Conservation (phyloP, 2,888 invertebrate genomes). For the Opisthograptis luteolata region DNA sequence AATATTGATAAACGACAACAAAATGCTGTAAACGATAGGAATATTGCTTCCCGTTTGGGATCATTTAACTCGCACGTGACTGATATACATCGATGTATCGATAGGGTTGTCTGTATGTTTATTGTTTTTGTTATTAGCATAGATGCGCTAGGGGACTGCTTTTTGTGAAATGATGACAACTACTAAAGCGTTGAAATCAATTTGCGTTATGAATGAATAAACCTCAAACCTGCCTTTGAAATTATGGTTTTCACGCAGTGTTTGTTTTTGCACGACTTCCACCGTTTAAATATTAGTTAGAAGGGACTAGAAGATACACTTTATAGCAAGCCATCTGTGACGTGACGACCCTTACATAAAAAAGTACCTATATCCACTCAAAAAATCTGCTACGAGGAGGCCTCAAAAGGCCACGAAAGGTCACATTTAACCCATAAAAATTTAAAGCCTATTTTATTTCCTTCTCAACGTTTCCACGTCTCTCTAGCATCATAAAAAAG, state of each 20-base stretch:
- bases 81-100: constrained; percentile 36
- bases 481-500: background rate
- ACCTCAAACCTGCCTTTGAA: no score
- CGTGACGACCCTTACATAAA: no score
- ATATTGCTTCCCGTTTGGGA: constrained; percentile 77
- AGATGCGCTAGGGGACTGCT: constrained; percentile 5
- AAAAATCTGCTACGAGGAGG: no score
- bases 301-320: no score
- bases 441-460: background rate
- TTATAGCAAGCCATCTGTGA: no score
- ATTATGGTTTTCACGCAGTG: no score
- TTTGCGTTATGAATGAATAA: background rate
- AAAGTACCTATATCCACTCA: no score
- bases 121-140: constrained; percentile 47
- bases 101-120: constrained; percentile 70
- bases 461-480: background rate
- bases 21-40: constrained; percentile 73
- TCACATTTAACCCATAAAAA: no score
- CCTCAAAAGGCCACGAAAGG: no score
- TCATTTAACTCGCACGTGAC: constrained; percentile 79
- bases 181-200: background rate
- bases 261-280: no score
- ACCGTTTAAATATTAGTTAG: no score
- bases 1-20: constrained; percentile 74
- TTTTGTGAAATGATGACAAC: constrained; percentile 4